These are phyloP conservation scores for Daboia siamensis DNA, from an alignment of 2,113 vertebrate genomes.

Conservation along the genomic window DNA sequence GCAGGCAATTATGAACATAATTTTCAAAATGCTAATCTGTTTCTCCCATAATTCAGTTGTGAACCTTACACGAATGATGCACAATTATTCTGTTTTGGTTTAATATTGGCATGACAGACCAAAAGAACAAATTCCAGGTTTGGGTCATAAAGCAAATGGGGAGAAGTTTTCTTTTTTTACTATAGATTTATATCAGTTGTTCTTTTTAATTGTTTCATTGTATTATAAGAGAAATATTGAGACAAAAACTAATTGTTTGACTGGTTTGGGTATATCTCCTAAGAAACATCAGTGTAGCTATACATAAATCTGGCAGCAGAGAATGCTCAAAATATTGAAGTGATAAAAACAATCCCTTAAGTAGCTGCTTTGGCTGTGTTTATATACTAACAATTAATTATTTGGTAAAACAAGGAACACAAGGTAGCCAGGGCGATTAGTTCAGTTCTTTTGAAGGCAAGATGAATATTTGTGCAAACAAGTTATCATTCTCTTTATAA, in stretches of 20 bases:
- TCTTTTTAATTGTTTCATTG: not conserved
- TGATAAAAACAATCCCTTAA: conserved; percentile 33
- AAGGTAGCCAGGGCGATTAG: not conserved
- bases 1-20: not conserved
- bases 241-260: not conserved
- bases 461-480: not conserved
- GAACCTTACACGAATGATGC: not conserved
- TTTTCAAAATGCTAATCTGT: not conserved
- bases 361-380: conserved; percentile 11
- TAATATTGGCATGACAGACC: not conserved
- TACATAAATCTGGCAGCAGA: conserved; percentile 7
- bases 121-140: not conserved
- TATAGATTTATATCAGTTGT: too few species aligned
- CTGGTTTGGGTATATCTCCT: conserved; percentile 8
- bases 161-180: not conserved
- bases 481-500: conserved; percentile 12
- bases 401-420: conserved; percentile 27
- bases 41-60: not conserved
- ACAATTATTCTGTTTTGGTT: not conserved
- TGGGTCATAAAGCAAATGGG: not conserved
- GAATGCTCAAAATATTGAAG: conserved; percentile 16
- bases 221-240: not conserved
- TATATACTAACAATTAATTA: conserved; percentile 35
- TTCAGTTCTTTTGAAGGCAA: conserved; percentile 3
- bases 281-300: conserved; percentile 40